Conservation (phyloP, 1,140 invertebrate species). For the Uloborus diversus region DNA sequence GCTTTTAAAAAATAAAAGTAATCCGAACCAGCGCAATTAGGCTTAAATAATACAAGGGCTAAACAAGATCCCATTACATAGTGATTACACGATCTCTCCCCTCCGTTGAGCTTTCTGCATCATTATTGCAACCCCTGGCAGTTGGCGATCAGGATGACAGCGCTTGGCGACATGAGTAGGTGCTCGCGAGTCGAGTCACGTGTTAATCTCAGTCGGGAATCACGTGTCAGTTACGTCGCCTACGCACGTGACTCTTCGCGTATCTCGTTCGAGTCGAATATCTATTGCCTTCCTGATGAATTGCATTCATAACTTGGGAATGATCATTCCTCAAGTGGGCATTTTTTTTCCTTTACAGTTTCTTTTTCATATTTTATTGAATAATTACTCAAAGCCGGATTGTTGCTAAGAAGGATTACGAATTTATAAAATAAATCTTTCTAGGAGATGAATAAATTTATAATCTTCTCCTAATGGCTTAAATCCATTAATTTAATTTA, state of each 20-base stretch:
- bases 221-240: constrained; percentile 4
- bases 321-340: too few relatives aligned
- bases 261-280: too few relatives aligned
- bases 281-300: too few relatives aligned
- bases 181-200: not conserved
- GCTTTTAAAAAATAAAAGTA: not conserved
- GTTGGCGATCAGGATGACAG: not conserved
- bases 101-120: not conserved
- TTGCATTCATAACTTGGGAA: too few relatives aligned
- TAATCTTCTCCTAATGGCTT: too few relatives aligned
- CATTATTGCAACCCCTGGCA: not conserved
- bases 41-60: not conserved
- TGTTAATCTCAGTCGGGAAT: not conserved
- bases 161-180: not conserved
- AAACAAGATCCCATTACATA: not conserved
- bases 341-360: too few relatives aligned
- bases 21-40: not conserved
- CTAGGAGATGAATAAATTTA: too few relatives aligned
- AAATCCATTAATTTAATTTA: too few relatives aligned
- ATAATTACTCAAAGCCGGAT: too few relatives aligned
- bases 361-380: too few relatives aligned
- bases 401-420: too few relatives aligned
- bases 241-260: constrained; percentile 3
- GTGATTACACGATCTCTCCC: not conserved
- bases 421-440: too few relatives aligned